Evolutionary conservation across 2,888 invertebrate genomes (phyloP).

Genomic region (Drosophila fungiperda): DNA sequence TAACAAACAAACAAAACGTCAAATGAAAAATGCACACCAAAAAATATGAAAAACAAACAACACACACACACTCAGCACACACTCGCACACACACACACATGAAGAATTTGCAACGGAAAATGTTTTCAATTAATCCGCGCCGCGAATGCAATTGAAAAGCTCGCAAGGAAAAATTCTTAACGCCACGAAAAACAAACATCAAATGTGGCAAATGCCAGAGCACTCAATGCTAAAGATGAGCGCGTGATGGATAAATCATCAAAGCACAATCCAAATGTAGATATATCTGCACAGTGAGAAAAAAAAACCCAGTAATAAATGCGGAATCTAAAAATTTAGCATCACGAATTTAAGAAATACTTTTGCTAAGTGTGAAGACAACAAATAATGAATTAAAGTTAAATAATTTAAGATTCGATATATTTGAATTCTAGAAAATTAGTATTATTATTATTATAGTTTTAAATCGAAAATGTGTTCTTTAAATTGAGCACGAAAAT

Average conservation of each 20-base stretch:
- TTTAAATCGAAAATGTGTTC: not conserved
- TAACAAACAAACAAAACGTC: constrained; percentile 48
- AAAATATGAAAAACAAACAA: constrained; percentile 33
- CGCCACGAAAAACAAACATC: constrained; percentile 62
- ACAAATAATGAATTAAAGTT: too few species aligned
- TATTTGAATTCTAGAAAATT: too few species aligned
- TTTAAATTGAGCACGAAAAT: not conserved
- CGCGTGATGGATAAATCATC: not conserved
- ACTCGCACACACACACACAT: not conserved
- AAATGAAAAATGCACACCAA: constrained; percentile 40
- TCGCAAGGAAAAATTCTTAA: constrained; percentile 57
- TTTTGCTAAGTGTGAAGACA: too few species aligned
- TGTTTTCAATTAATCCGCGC: constrained; percentile 49
- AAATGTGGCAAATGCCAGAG: constrained; percentile 43
- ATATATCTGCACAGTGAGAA: not conserved
- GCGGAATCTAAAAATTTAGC: not conserved
- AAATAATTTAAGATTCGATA: too few species aligned
- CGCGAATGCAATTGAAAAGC: constrained; percentile 57
- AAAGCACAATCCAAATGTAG: not conserved
- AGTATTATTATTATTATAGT: too few species aligned
- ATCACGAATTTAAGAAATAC: not conserved
- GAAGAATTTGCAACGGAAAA: constrained; percentile 30
- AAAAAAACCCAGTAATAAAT: not conserved
- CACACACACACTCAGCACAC: not conserved
- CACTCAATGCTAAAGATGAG: constrained; percentile 8